Evolutionary conservation across 2,113 vertebrate species (phyloP).

Genomic region (Macquaria australasica): DNA sequence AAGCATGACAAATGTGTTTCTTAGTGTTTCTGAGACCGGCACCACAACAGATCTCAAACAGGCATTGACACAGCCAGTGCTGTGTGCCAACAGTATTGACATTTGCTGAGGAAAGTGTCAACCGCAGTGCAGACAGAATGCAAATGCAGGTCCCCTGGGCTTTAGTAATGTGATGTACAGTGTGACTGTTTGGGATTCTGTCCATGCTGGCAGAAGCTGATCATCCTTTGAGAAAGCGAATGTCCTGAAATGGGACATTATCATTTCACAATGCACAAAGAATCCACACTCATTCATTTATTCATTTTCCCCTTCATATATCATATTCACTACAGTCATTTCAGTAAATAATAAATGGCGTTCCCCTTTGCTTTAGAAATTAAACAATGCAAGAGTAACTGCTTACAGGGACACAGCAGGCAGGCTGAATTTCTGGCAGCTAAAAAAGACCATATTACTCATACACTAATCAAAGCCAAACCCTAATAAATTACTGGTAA

Average conservation of each 20-base stretch:
- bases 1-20: neutral
- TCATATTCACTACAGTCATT: slow-evolving; percentile 9
- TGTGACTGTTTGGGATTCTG: slow-evolving; percentile 38
- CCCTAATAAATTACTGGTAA: slow-evolving; percentile 34
- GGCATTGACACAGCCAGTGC: neutral
- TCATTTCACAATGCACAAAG: slow-evolving; percentile 27
- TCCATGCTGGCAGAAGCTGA: slow-evolving; percentile 9
- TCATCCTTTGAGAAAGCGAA: slow-evolving; percentile 14
- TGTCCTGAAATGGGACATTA: slow-evolving; percentile 30
- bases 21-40: neutral
- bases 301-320: slow-evolving; percentile 14
- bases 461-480: slow-evolving; percentile 33
- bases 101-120: slow-evolving; percentile 37
- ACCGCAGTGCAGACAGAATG: slow-evolving; percentile 44
- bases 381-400: slow-evolving; percentile 28
- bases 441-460: slow-evolving; percentile 16
- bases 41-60: neutral
- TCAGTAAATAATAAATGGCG: slow-evolving; percentile 37
- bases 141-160: slow-evolving; percentile 36
- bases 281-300: slow-evolving; percentile 8
- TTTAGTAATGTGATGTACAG: slow-evolving; percentile 32
- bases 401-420: slow-evolving; percentile 7
- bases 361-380: slow-evolving; percentile 30
- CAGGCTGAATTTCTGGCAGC: slow-evolving; percentile 22
- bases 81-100: slow-evolving; percentile 31